phyloP scores from a whole-genome alignment of 2,888 invertebrate species.

The Acrocyrtus sp. region DNA sequence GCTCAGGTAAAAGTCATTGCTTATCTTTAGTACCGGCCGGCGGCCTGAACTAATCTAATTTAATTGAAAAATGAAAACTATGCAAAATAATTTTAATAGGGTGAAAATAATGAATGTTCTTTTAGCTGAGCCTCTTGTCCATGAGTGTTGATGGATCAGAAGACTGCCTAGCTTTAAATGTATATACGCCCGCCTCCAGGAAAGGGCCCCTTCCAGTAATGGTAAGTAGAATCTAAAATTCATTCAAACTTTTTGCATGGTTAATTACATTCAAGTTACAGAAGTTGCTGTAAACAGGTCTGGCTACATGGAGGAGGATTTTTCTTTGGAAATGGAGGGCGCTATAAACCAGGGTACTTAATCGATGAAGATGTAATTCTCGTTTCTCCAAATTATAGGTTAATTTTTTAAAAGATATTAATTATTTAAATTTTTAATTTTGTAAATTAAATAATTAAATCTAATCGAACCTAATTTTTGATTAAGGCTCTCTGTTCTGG shows the following conservation, averaged over 20 bases:
- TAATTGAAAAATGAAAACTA: too few relatives aligned
- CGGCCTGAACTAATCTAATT: too few relatives aligned
- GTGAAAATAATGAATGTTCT: too few relatives aligned
- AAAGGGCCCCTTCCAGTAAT: constrained; percentile 32
- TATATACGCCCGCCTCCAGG: constrained; percentile 10
- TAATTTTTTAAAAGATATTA: not conserved
- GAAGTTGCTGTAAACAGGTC: too few relatives aligned
- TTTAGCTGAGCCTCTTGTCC: too few relatives aligned
- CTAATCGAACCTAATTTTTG: too few relatives aligned
- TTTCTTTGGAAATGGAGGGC: constrained; percentile 36
- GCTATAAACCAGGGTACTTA: constrained; percentile 34
- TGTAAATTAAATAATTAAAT: too few relatives aligned
- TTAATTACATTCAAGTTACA: too few relatives aligned
- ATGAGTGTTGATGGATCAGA: constrained; percentile 40
- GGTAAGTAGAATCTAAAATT: constrained; percentile 4
- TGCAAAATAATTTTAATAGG: too few relatives aligned
- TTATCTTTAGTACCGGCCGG: too few relatives aligned
- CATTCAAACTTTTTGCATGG: not conserved
- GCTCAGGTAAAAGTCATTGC: constrained; percentile 47
- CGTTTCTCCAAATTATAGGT: constrained; percentile 50
- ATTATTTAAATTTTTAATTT: too few relatives aligned
- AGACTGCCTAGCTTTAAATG: constrained; percentile 23
- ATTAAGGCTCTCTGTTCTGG: too few relatives aligned
- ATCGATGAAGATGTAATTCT: constrained; percentile 46
- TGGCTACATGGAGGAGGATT: constrained; percentile 34